Percentiles rank a stretch among this genome's conserved stretches.
phyloP scores from a whole-genome alignment of 2,888 invertebrate species.

The Eupithecia subumbrata region DNA sequence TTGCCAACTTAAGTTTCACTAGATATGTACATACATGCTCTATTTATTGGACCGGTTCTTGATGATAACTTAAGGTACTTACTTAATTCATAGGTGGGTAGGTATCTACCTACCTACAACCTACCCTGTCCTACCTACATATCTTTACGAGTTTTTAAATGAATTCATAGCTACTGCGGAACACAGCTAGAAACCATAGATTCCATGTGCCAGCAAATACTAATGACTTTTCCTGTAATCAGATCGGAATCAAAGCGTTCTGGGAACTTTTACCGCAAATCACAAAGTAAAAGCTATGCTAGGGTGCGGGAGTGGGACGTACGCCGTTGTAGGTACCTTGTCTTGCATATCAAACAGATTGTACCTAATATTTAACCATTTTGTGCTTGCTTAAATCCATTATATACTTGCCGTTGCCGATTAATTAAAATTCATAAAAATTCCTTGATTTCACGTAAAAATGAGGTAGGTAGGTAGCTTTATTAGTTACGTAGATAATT shows the following conservation, averaged over 20 bases:
- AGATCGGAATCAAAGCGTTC: slow-evolving; percentile 48
- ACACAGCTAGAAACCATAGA: slow-evolving; percentile 29
- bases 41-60: neutral
- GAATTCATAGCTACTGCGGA: neutral
- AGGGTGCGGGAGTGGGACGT: neutral
- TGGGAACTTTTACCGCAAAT: slow-evolving; percentile 34
- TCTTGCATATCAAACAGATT: neutral
- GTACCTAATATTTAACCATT: no score
- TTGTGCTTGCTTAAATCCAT: no score
- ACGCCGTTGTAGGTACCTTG: neutral
- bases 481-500: neutral
- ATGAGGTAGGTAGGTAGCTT: neutral
- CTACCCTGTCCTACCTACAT: neutral
- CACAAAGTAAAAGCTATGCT: neutral
- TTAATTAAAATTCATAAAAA: no score
- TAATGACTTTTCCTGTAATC: slow-evolving; percentile 46
- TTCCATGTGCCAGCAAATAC: slow-evolving; percentile 24
- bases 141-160: neutral
- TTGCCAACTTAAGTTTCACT: neutral
- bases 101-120: neutral
- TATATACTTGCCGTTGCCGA: no score
- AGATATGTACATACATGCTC: neutral
- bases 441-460: neutral
- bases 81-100: no score
- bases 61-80: no score